Base-by-base conservation (phyloP, 2,888 invertebrate species). In the Arrhopalites spinosus region DNA sequence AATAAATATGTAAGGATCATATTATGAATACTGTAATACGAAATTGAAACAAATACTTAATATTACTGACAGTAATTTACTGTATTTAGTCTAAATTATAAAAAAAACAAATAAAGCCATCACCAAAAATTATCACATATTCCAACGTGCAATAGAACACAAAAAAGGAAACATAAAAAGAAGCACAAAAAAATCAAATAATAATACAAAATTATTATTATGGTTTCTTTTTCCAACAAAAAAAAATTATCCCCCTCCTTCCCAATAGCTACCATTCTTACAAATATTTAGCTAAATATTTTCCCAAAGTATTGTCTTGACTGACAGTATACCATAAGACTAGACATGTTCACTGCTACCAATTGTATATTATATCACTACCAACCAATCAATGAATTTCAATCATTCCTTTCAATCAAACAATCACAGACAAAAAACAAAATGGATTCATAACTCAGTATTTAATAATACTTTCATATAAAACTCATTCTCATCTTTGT, bases 401-500 rank as follows among this genome's bases (percentile, higher is more conserved):
- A 70, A 56, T 70, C 70, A 56, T 70, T 70, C 70, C 45, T 70
- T 56, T 53, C 70, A 70, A 70, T 53, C 70, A 70, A 29, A 70
- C 70, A 70, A 70, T 53, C 29, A 36, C 30, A 2, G n/a, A n/a
- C 30, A 56, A 70, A 36, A 69, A n/a, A 7, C 36, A 36, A 7
- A 45, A 47, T 74, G 45, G 66, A 56, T 8, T 8, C 17, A 56
- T 8, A 20, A n/a, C n/a, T n/a, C n/a, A n/a, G n/a, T n/a, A n/a
- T n/a, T 15, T n/a, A 5, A 15, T 8, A n/a, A 56, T 15, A 56
- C 20, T 56, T 20, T 56, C 20, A 56, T 20, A n/a, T n/a, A 20
- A 30, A 29, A 23, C 43, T 72, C 47, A 64, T 72, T 66, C 47
- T 71, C 64, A 67, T 72, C 66, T 43, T 20, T 25, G 17, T 56